Conservation (phyloP, 1,140 invertebrate species). For the Fopius arisanus region DNA sequence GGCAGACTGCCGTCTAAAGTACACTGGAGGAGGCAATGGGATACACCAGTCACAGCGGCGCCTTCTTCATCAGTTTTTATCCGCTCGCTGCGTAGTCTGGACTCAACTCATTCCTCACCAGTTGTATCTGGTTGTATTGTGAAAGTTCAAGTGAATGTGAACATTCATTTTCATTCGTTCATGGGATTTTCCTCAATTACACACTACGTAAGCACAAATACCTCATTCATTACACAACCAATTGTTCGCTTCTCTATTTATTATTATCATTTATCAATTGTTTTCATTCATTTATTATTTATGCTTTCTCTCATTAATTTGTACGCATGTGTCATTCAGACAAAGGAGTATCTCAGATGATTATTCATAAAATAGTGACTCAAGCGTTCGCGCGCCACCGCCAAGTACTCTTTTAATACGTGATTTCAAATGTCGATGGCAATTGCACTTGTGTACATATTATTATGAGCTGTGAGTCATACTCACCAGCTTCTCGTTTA, state of each 20-base stretch:
- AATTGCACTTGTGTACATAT: conserved; percentile 6
- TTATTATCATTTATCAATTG: too few species aligned
- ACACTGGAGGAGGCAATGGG: conserved; percentile 1
- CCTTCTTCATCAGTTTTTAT: conserved; percentile 29
- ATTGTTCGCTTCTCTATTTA: too few species aligned
- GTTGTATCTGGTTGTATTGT: conserved; percentile 15
- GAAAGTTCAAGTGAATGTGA: conserved; percentile 21
- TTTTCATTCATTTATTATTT: not conserved
- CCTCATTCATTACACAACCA: too few species aligned
- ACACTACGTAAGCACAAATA: too few species aligned
- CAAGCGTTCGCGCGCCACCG: conserved; percentile 24
- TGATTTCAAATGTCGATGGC: not conserved
- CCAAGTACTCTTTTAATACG: not conserved
- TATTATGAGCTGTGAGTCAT: not conserved
- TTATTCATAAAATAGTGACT: conserved; percentile 49
- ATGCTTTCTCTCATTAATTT: not conserved
- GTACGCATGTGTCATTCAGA: not conserved
- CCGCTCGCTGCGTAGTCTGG: not conserved
- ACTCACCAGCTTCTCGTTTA: not conserved
- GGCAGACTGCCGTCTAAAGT: conserved; percentile 15
- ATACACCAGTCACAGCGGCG: conserved; percentile 26
- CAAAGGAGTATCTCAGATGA: conserved; percentile 35
- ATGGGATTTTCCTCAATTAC: not conserved
- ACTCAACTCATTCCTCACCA: not conserved
- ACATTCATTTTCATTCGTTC: not conserved